phyloP scores from a whole-genome alignment of 2,113 vertebrate genomes.

The Sturnus vulgaris region DNA sequence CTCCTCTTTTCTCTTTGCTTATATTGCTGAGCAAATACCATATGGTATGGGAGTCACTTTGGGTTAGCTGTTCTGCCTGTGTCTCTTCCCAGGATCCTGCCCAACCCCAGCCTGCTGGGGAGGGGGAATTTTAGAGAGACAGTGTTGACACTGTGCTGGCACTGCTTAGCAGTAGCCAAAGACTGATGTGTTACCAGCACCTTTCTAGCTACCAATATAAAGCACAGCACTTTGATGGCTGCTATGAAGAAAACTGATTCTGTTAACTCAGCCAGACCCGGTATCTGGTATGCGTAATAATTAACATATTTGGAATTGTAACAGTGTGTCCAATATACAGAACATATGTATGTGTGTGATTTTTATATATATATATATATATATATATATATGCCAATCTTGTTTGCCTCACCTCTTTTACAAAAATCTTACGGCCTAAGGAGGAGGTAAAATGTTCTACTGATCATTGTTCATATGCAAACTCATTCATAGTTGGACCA shows the following conservation, averaged over 20 bases:
- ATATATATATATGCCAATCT: not conserved
- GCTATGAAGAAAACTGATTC: not conserved
- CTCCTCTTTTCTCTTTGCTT: not conserved
- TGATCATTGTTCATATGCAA: not conserved
- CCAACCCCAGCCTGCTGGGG: not conserved
- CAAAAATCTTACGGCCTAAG: not conserved
- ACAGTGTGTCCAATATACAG: fast-evolving
- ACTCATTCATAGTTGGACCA: not conserved
- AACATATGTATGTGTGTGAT: fast-evolving
- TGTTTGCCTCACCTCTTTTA: not conserved
- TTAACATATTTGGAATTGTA: not conserved
- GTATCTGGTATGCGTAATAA: not conserved
- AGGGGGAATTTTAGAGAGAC: not conserved
- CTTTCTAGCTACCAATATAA: not conserved
- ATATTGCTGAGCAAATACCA: not conserved
- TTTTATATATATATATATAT: no score
- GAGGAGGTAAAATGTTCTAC: not conserved
- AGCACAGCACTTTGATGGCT: not conserved
- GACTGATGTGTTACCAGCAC: not conserved
- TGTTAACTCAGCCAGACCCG: not conserved
- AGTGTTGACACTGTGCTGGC: not conserved
- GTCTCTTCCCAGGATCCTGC: not conserved
- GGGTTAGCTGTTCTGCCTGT: not conserved
- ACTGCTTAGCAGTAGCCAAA: not conserved
- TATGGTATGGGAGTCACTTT: not conserved